phyloP scores from a whole-genome alignment of 2,797 vertebrate genomes.

The Neosilurus hyrtlii region DNA sequence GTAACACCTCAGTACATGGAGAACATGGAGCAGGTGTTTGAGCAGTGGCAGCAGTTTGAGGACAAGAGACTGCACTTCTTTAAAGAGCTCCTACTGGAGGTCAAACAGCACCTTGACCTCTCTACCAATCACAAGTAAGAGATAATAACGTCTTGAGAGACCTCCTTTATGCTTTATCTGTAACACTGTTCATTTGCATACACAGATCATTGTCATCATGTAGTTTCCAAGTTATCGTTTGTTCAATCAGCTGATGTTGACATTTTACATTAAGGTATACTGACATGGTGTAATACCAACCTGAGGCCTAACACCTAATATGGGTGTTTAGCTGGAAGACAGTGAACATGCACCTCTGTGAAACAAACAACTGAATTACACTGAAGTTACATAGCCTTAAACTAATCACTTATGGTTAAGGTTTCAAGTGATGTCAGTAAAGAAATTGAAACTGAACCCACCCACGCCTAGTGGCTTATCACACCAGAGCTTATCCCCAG shows the following conservation, averaged over 20 bases:
- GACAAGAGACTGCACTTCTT: constrained; percentile 91
- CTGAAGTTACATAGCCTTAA: background rate
- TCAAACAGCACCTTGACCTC: constrained; percentile 92
- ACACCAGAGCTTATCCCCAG: no score
- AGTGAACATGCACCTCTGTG: background rate
- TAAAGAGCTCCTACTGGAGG: constrained; percentile 85
- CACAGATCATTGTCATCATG: background rate
- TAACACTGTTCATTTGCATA: background rate
- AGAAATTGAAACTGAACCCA: background rate
- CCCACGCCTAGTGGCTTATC: no score
- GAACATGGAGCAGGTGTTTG: constrained; percentile 98
- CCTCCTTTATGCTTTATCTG: background rate
- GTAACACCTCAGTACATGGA: constrained; percentile 96
- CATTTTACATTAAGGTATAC: background rate
- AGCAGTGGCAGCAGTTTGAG: constrained; percentile 96
- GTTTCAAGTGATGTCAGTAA: background rate
- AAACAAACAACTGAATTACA: background rate
- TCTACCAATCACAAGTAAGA: constrained; percentile 86
- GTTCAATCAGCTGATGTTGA: background rate
- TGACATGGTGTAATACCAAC: background rate
- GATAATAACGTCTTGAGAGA: constrained; percentile 34
- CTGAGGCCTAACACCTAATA: no score
- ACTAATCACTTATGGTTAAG: background rate
- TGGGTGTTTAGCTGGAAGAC: background rate
- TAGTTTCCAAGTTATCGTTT: background rate